These are phyloP conservation scores for Ivindomyrus marchei DNA, from an alignment of 2,113 vertebrate species.

Conservation along the genomic window DNA sequence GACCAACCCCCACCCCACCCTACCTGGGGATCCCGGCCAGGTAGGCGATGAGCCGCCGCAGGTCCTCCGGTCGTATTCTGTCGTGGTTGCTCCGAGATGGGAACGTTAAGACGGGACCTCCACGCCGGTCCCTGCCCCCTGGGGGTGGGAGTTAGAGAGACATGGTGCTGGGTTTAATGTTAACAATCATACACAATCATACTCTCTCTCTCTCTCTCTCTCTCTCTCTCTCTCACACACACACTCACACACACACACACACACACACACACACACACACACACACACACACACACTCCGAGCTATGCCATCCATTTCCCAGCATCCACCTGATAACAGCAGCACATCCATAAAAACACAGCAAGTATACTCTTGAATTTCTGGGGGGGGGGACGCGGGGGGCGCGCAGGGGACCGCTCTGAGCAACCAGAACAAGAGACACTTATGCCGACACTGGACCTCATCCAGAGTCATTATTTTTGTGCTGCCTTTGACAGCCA, in stretches of 20 bases:
- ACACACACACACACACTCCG: not conserved
- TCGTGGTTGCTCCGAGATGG: conserved; percentile 97
- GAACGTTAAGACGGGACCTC: conserved; percentile 94
- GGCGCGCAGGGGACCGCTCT: not conserved
- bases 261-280: too few species aligned
- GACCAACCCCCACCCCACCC: not conserved
- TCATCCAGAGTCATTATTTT: conserved; percentile 5
- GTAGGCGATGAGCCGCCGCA: conserved; percentile 90
- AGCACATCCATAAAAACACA: not conserved
- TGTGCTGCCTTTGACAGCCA: not conserved
- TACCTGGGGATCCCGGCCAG: conserved; percentile 93
- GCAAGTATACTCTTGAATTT: not conserved
- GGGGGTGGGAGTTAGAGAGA: conserved; percentile 20
- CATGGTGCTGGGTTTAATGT: not conserved
- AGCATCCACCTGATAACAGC: not conserved
- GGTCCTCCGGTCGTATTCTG: conserved; percentile 96
- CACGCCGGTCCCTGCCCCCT: conserved; percentile 96
- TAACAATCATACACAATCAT: not conserved
- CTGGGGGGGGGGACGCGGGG: not conserved
- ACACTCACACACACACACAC: not conserved
- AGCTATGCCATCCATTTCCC: not conserved
- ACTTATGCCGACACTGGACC: not conserved
- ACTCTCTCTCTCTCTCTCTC: too few species aligned
- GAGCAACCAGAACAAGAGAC: not conserved
- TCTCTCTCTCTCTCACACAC: not conserved